phyloP scores from a whole-genome alignment of 92 coral and sea anemone genomes.

The Pocillopora meandrina region DNA sequence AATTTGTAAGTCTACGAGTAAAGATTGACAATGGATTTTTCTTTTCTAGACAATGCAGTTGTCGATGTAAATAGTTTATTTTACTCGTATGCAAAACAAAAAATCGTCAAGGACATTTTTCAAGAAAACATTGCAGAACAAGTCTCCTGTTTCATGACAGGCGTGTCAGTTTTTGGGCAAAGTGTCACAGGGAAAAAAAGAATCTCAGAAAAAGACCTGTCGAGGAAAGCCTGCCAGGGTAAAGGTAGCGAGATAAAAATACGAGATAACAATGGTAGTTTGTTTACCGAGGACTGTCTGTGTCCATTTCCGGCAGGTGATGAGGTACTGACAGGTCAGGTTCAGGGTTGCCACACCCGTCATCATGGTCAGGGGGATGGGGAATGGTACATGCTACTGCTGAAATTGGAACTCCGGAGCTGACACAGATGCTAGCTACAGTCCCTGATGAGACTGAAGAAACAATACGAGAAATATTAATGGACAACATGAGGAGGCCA shows the following conservation, averaged over 20 bases:
- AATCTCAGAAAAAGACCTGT: background rate
- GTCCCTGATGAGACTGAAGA: background rate
- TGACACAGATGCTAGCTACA: background rate
- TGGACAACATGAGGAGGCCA: background rate
- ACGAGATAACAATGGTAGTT: background rate
- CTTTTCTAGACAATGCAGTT: too few species aligned
- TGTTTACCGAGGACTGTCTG: conserved; percentile 37
- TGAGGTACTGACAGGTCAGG: conserved; percentile 67
- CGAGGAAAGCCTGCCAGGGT: background rate
- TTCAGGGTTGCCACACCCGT: conserved; percentile 72
- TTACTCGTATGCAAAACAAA: too few species aligned
- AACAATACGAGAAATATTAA: background rate
- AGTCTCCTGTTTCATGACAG: too few species aligned
- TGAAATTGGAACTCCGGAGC: background rate
- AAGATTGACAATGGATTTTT: too few species aligned
- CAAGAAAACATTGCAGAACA: too few species aligned
- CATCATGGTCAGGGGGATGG: conserved; percentile 67
- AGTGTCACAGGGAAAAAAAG: background rate
- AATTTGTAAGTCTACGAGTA: too few species aligned
- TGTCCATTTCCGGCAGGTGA: conserved; percentile 82
- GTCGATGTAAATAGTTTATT: too few species aligned
- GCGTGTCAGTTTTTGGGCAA: too few species aligned
- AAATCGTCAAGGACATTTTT: too few species aligned
- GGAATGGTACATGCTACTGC: conserved; percentile 46
- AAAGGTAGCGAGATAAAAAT: background rate